Evolutionary conservation across 2,113 vertebrate species (phyloP).

Genomic region (Oreochromis tanganicae): DNA sequence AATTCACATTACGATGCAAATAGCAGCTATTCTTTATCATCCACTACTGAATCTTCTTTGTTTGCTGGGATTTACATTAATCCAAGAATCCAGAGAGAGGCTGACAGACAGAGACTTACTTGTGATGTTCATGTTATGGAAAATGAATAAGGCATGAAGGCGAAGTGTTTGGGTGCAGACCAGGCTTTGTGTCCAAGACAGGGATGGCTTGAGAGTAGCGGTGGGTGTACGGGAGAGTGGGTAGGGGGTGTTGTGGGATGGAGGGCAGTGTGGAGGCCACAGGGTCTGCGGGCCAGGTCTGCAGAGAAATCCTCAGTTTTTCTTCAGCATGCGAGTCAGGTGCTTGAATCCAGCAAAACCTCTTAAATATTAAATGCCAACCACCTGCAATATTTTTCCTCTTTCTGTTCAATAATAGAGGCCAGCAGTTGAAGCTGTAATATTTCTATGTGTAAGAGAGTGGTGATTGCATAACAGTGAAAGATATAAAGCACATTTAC

Average conservation of each 20-base stretch:
- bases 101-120: conserved; percentile 19
- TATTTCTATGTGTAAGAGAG: conserved; percentile 16
- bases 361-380: conserved; percentile 71
- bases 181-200: background rate
- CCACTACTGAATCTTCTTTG: conserved; percentile 23
- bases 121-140: conserved; percentile 41
- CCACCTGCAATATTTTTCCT: conserved; percentile 61
- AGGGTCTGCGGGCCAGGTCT: conserved; percentile 45
- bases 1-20: conserved; percentile 55
- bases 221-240: background rate
- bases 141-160: conserved; percentile 61
- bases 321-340: conserved; percentile 64
- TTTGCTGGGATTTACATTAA: conserved; percentile 46
- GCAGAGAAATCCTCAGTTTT: conserved; percentile 25
- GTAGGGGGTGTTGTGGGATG: background rate
- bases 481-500: background rate
- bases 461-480: background rate
- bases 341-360: conserved; percentile 48
- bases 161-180: conserved; percentile 41
- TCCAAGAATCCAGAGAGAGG: conserved; percentile 20
- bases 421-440: conserved; percentile 19
- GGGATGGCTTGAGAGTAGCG: background rate
- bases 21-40: conserved; percentile 34
- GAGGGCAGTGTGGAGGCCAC: conserved; percentile 17
- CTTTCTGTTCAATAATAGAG: conserved; percentile 62